phyloP scores from a whole-genome alignment of 2,113 vertebrate species.

The Probosciger aterrimus region DNA sequence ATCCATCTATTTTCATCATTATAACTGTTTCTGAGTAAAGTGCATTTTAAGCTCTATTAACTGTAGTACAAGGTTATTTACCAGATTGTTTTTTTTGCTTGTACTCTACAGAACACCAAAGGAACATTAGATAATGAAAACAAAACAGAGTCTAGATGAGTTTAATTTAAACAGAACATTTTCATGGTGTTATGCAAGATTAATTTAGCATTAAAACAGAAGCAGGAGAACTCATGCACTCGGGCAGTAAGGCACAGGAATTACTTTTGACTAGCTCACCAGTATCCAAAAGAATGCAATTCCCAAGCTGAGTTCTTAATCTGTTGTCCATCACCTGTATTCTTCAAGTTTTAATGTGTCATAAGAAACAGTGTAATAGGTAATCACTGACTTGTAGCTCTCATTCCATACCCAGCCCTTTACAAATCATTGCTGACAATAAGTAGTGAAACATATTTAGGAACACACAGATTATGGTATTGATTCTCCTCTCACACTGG shows the following conservation, averaged over 20 bases:
- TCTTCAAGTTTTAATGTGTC: background rate
- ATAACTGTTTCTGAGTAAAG: background rate
- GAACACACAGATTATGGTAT: constrained; percentile 35
- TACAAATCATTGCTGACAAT: background rate
- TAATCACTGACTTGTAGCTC: constrained; percentile 1
- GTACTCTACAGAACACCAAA: background rate
- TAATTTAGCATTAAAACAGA: background rate
- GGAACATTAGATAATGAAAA: background rate
- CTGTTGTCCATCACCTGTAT: background rate
- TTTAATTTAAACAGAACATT: background rate
- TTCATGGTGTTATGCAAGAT: background rate
- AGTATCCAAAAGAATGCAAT: background rate
- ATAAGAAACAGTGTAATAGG: background rate
- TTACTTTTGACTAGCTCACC: background rate
- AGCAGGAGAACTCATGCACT: background rate
- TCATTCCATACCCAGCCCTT: background rate
- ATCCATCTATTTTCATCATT: background rate
- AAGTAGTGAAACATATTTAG: background rate
- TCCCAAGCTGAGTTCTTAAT: background rate
- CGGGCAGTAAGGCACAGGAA: background rate
- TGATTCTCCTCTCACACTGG: background rate
- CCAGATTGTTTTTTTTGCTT: background rate
- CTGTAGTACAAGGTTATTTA: background rate
- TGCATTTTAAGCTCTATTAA: background rate
- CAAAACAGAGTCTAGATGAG: background rate